Evolutionary conservation across 2,888 invertebrate genomes (phyloP).

Genomic region (Bellardia pandia): DNA sequence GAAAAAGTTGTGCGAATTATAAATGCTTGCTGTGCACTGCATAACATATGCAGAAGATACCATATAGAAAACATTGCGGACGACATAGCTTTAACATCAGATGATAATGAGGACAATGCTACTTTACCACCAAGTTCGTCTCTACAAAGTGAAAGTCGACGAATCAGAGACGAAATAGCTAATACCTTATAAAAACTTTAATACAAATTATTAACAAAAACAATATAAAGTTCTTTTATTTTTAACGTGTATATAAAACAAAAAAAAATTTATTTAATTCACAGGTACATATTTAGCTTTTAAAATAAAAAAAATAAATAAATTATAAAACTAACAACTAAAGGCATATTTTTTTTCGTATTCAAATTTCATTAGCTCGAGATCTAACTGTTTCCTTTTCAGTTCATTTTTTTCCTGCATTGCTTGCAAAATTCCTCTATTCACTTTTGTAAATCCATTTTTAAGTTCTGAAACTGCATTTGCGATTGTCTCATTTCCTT

Average conservation of each 20-base stretch:
- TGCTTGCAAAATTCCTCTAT: slow-evolving; percentile 16
- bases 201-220: no score
- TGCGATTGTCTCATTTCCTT: slow-evolving; percentile 14
- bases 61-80: slow-evolving; percentile 7
- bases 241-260: neutral
- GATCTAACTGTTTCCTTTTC: slow-evolving; percentile 29
- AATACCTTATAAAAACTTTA: no score
- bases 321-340: no score
- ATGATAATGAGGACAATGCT: no score
- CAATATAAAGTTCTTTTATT: neutral
- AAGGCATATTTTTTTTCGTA: no score
- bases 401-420: slow-evolving; percentile 32
- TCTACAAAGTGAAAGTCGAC: no score
- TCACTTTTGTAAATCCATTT: slow-evolving; percentile 11
- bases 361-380: slow-evolving; percentile 12
- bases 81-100: neutral
- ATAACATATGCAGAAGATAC: slow-evolving; percentile 12
- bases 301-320: no score
- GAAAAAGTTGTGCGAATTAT: slow-evolving; percentile 26
- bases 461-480: slow-evolving; percentile 20
- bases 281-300: no score
- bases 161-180: no score
- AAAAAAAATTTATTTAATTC: neutral
- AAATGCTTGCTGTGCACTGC: slow-evolving; percentile 24
- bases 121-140: no score